Base-by-base conservation (phyloP, 2,888 invertebrate genomes). In the Thelaira solivaga region DNA sequence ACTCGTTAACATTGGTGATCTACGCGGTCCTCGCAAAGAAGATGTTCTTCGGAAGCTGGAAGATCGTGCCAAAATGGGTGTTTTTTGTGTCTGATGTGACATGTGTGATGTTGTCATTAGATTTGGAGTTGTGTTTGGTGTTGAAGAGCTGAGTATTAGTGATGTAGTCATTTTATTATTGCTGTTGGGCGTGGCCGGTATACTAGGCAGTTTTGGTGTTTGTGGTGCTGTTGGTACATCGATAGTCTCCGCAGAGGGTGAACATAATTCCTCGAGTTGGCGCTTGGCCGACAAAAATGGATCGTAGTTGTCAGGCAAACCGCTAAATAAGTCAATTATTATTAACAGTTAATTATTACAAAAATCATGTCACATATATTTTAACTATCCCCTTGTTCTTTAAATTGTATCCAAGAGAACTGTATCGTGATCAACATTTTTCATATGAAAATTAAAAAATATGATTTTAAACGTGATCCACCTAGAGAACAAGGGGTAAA, bases 201-300 rank as follows among this genome's bases (percentile, higher is more conserved):
- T 53, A 69, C 62, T 69, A 45, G 68, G 78, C 62, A 74, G 57
- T 75, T 68, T 83, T 74, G 80, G 64, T 64, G 77, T 73, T 22
- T 72, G 67, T 1, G 80, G 71, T 45, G 80, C 80, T 61, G 88
- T 86, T 49, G 86, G 55, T 34, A 69, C 67, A 59, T 73, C 45
- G 22, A 67, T 59, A 55, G 88, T 88, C 68, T 83, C 69, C 82
- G 90, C 88, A 67, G 93, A 92, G 76, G 93, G 92, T 59, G 93
- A 93, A 89, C 95, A 92, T 34, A 96, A 91, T 85, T 95, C 95
- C 89, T 93, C 93, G 90, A 95, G 92, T 90, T 96, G 95, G 81
- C 93, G 93, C 89, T 95, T 94, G 53, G 95, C 95, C 81, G 93
- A 92, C 82, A 92, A 89, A 89, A 94, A 95, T 59, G 95, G 95